Percentiles rank a stretch among this genome's conserved stretches.
phyloP scores from a whole-genome alignment of 2,797 vertebrate species.

The Clarias fuscus region DNA sequence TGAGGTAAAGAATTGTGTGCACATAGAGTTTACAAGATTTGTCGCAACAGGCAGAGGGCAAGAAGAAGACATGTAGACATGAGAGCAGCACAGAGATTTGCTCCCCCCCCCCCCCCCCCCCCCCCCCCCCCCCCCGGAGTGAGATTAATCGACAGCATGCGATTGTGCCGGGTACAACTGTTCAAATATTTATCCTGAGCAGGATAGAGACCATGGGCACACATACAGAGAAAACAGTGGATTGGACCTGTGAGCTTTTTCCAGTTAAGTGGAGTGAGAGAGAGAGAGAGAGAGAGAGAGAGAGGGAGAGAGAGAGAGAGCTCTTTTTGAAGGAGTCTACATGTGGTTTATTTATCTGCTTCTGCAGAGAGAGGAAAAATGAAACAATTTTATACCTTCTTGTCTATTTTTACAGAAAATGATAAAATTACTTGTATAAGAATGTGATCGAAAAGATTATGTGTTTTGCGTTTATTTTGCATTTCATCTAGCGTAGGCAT shows the following conservation, averaged over 20 bases:
- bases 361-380: neutral
- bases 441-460: constrained; percentile 16
- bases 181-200: constrained; percentile 62
- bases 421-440: constrained; percentile 11
- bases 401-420: constrained; percentile 31
- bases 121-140: constrained; percentile 49
- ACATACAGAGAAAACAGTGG: constrained; percentile 51
- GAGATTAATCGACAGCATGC: constrained; percentile 58
- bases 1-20: neutral
- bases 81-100: constrained; percentile 59
- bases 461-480: constrained; percentile 26
- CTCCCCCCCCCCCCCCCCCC: constrained; percentile 52
- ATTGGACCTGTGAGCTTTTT: constrained; percentile 54
- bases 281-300: constrained; percentile 13
- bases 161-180: constrained; percentile 56
- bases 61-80: constrained; percentile 12
- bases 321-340: neutral
- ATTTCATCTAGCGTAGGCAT: constrained; percentile 20
- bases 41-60: neutral
- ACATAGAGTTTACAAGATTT: neutral
- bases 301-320: constrained; percentile 9
- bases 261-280: neutral
- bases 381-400: constrained; percentile 3
- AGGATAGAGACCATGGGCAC: constrained; percentile 54
- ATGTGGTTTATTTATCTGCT: constrained; percentile 24